Evolutionary conservation across 37 sponge, comb jelly and placozoan species (phyloP), one percentile per base, ranked within the genome.

Genomic region (Beroe forskalii): DNA sequence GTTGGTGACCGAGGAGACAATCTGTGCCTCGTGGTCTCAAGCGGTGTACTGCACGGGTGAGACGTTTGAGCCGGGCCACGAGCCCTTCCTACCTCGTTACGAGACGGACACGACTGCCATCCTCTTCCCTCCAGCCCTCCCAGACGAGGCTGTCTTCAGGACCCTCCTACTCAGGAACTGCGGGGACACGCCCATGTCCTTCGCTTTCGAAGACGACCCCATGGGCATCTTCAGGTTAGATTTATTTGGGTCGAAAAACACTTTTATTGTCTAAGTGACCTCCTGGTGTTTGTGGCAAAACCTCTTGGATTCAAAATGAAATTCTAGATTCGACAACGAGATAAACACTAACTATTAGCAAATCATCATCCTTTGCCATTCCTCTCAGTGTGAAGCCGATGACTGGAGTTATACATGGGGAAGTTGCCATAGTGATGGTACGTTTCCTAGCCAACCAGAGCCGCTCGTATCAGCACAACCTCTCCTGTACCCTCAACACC

Each of bases 1-100:
- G 36, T 76, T 80, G 41, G 90, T 90, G 24, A 76, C 76, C 28
- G 90, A 92, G 40, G 38, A 62, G 44, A 90, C 91, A 23, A 67
- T 95, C 27, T 80, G 90, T 23, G 94, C 94, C 27, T 93, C 96
- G 9, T 97, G 97, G 97, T 95, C 95, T 66, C 38, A 92, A 40
- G 62, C 92, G n/a, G 91, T 95, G 14, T 55, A 32, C 24, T 92
- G 91, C 31, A 89, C 91, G 25, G 97, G 96, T 0, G 94, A 97
- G 90, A 93, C 95, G 67, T 95, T 95, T 60, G 67, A 76, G 44
- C 91, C 93, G 0, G 76, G 91, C 33, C 38, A 76, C 2, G 94
- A 95, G 36, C 61, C 90, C 69, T 94, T 92, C 76, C 76, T 91
- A n/a, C 95, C 97, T 8, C 28, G 63, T 28, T 62, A 80, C 67